Conservation (phyloP, 1,140 invertebrate species). For the Ooceraea biroi region DNA sequence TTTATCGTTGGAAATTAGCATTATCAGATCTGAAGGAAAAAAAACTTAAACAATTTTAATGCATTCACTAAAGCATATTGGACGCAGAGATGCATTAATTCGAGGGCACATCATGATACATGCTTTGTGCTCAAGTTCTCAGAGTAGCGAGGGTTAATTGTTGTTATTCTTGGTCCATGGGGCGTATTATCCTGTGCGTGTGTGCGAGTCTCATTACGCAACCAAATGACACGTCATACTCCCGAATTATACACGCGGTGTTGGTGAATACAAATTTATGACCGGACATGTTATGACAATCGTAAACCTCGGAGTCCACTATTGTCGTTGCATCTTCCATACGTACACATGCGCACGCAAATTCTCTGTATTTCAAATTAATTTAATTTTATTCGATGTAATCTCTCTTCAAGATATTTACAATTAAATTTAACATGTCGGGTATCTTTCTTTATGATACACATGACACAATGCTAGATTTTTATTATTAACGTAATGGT, state of each 20-base stretch:
- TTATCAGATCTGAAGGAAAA: neutral
- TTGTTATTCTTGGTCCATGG: slow-evolving; percentile 14
- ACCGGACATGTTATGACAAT: neutral
- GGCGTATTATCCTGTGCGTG: neutral
- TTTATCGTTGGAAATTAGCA: neutral
- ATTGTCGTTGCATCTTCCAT: neutral
- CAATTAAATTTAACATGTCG: no score
- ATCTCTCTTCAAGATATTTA: neutral
- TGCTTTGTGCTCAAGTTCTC: neutral
- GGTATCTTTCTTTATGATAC: no score
- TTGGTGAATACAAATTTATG: slow-evolving; percentile 23
- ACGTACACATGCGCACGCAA: no score
- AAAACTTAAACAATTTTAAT: neutral
- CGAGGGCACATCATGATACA: neutral
- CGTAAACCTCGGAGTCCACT: neutral
- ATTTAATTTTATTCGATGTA: neutral
- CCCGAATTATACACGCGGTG: neutral
- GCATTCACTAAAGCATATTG: neutral
- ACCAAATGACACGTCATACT: slow-evolving; percentile 21
- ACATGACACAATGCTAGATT: no score
- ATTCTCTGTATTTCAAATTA: neutral
- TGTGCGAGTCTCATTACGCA: slow-evolving; percentile 1
- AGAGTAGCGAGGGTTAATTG: slow-evolving; percentile 22
- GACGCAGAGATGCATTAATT: neutral
- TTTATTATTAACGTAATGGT: no score